A percentile compares a stretch with the other conserved stretches of the same genome.
phyloP scores from a whole-genome alignment of 2,797 vertebrate species.

The Amazona finschi region DNA sequence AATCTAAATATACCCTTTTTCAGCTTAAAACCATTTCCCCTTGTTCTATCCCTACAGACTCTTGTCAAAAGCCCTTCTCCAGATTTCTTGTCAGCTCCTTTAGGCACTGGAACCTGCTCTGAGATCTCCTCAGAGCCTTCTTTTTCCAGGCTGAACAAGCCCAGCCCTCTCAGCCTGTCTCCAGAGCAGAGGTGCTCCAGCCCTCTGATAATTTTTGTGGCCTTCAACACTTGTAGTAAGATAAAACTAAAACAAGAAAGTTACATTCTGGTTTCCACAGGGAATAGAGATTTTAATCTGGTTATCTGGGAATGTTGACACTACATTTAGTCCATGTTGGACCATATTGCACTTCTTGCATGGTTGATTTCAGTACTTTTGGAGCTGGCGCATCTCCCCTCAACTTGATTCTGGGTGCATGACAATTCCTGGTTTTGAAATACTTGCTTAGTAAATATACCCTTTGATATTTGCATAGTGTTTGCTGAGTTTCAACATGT shows the following conservation, averaged over 20 bases:
- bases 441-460: constrained; percentile 56
- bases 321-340: not conserved
- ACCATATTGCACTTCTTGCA: not conserved
- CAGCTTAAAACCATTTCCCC: not conserved
- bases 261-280: not conserved
- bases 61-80: not conserved
- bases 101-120: not conserved
- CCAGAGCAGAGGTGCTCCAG: not conserved
- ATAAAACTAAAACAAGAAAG: not conserved
- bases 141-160: not conserved
- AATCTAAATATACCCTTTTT: not conserved
- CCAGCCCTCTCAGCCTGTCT: not conserved
- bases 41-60: not conserved
- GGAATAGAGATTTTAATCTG: not conserved
- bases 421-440: constrained; percentile 18
- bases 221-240: not conserved
- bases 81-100: not conserved
- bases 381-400: not conserved
- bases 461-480: constrained; percentile 58
- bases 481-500: constrained; percentile 54
- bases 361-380: not conserved
- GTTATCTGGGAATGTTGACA: not conserved
- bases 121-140: not conserved
- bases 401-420: not conserved
- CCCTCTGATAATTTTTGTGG: not conserved